Evolutionary conservation across 2,888 invertebrate genomes (phyloP), one percentile per base, ranked within the genome.

Genomic region (Elysia crispata): DNA sequence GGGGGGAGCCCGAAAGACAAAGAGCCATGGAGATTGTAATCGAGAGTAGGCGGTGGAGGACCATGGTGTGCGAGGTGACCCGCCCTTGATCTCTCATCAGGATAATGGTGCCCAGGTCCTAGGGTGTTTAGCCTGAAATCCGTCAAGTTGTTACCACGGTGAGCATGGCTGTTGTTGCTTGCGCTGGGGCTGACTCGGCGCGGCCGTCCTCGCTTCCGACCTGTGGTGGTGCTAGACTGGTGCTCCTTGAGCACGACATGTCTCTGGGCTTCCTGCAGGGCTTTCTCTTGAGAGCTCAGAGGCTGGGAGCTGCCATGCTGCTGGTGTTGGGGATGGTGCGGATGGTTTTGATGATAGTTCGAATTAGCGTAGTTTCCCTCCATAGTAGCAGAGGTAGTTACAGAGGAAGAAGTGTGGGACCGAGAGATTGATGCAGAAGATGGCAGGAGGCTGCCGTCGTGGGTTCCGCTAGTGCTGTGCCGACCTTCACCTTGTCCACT

Each of bases 141-240:
- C 5, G 41, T 11, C 41, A 41, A 6, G 15, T 60, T 23, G n/a
- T 60, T 23, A 6, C 20, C 60, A 15, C 60, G n/a, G 60, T 60
- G 60, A 6, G 60, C 8, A 23, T 60, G 20, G 60, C 67, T n/a
- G 33, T 76, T 23, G 23, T 73, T 11, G 31, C 31, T 79, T 50
- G 30, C 73, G 1, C 49, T 64, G 18, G 73, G 66, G 67, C 75
- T 79, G n/a, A 49, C 73, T 1, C 74, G 75, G 18, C 75, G 66
- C 50, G 79, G 79, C 33, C 79, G 30, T 23, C 79, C 79, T 18
- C 79, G 72, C 49, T 79, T 79, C 6, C 79, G 62, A 5, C 79
- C 79, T n/a, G 73, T 49, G 25, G 1, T 72, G 15, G 64, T 73
- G 54, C 64, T 73, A 1, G 77, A 77, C 62, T 78, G 78, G 30